Evolutionary conservation across 2,113 vertebrate genomes (phyloP), one percentile per base, ranked within the genome.

Genomic region (Lanius collurio): DNA sequence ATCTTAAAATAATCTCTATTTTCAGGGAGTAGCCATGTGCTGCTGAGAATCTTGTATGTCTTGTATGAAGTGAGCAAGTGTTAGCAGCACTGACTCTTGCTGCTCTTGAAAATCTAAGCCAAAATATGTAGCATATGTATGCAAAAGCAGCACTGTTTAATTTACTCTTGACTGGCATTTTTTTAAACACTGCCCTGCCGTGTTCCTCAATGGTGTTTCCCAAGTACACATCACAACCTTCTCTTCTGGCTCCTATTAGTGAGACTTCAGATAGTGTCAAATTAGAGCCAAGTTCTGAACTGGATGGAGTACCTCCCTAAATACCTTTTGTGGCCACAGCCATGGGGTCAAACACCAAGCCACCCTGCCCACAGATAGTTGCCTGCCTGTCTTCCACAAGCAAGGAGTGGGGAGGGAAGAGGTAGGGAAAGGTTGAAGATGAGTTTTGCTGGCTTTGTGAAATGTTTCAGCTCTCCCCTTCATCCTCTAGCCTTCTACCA

Each of bases 131-230:
- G 37, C 11, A 64, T 5, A 9, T 39, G 52, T 59, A 89, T 21
- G 44, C 20, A 89, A 77, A 93, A 91, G 55, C 30, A 93, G 70
- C 53, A 69, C 69, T 76, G 70, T 84, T 92, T 60, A 55, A 91
- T 75, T 82, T 81, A 81, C 44, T 92, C 47, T 21, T 57, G 49
- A 90, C 28, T 75, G 64, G 49, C 47, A 21, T n/a, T 78, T 80
- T 70, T 93, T 76, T 7, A 70, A 89, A 89, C 37, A 64, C 18
- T 41, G 33, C 27, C 31, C 77, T 79, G 64, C 28, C 59, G 44
- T 18, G 47, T n/a, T 90, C 31, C 68, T 92, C 64, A 70, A 6
- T 15, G 52, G 68, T 27, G 39, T 67, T 92, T 93, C 90, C 88
- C 79, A 69, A 83, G 75, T 17, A 70, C n/a, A 59, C 2, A 3